These are phyloP conservation scores for Sander lucioperca DNA, from an alignment of 2,113 vertebrate genomes.

Conservation along the genomic window DNA sequence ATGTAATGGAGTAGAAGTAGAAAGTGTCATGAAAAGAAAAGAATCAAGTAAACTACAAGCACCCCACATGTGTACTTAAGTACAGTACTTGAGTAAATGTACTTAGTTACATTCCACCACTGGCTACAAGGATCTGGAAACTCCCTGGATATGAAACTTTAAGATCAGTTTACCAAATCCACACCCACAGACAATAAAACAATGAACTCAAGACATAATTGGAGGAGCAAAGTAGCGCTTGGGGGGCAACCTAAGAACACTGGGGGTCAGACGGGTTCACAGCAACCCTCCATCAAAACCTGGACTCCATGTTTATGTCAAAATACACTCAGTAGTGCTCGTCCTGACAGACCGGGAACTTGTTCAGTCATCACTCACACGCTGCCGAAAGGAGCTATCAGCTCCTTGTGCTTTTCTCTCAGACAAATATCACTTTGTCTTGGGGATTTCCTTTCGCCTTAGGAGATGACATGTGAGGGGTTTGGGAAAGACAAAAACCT, in stretches of 20 bases:
- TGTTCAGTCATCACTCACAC: conserved; percentile 42
- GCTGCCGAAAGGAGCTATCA: conserved; percentile 54
- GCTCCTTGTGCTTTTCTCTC: conserved; percentile 16
- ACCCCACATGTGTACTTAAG: too few species aligned
- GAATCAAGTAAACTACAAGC: too few species aligned
- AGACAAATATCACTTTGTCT: conserved; percentile 46
- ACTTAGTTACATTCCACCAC: too few species aligned
- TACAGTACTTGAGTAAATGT: too few species aligned
- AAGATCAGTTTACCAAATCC: conserved; percentile 44
- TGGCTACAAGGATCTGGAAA: conserved; percentile 33
- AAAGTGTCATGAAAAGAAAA: too few species aligned
- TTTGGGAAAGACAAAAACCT: conserved; percentile 12
- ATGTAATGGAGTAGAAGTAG: too few species aligned
- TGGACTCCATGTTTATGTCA: conserved; percentile 57
- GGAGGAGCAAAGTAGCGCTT: not conserved
- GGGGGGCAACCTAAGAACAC: not conserved
- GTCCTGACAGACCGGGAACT: conserved; percentile 38
- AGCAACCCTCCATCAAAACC: conserved; percentile 27
- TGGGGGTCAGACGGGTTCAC: conserved; percentile 47
- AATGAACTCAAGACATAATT: conserved; percentile 18
- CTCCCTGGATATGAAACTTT: conserved; percentile 17
- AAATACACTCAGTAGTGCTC: conserved; percentile 44
- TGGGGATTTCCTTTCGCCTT: conserved; percentile 54
- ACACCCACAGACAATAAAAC: conserved; percentile 21
- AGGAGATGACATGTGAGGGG: conserved; percentile 28